These are phyloP conservation scores for Epizoanthus fatuus DNA, from an alignment of 92 coral and sea anemone species.

Conservation along the genomic window DNA sequence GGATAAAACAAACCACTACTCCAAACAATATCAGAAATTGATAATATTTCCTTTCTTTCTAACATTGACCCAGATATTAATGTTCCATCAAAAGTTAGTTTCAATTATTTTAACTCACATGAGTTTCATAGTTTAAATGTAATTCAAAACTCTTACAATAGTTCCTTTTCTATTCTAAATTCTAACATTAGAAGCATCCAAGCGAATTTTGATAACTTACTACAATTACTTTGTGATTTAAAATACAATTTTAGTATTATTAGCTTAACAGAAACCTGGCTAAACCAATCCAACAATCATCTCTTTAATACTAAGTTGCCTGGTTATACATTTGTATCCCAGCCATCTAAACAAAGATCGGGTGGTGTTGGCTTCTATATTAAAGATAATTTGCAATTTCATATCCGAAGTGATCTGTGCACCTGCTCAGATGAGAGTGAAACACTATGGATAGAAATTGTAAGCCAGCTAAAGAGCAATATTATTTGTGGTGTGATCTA, in stretches of 20 bases:
- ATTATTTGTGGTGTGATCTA: too few relatives aligned
- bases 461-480: too few relatives aligned
- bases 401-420: conserved; percentile 1
- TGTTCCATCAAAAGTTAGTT: conserved; percentile 8
- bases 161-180: conserved; percentile 31
- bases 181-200: conserved; percentile 50
- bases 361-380: conserved; percentile 51
- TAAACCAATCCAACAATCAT: conserved; percentile 3
- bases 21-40: too few relatives aligned
- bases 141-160: conserved; percentile 15
- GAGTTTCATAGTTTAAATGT: neutral
- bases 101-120: neutral
- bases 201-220: conserved; percentile 52
- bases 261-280: conserved; percentile 17
- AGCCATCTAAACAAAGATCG: conserved; percentile 40
- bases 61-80: neutral
- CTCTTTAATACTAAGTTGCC: conserved; percentile 1
- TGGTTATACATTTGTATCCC: conserved; percentile 45
- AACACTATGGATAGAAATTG: too few relatives aligned
- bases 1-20: too few relatives aligned
- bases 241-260: conserved; percentile 42
- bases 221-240: conserved; percentile 22
- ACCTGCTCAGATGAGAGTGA: too few relatives aligned
- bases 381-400: conserved; percentile 24
- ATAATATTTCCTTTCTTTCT: too few relatives aligned